Base-by-base conservation (phyloP, 2,797 vertebrate genomes). In the Hylomyscus alleni region DNA sequence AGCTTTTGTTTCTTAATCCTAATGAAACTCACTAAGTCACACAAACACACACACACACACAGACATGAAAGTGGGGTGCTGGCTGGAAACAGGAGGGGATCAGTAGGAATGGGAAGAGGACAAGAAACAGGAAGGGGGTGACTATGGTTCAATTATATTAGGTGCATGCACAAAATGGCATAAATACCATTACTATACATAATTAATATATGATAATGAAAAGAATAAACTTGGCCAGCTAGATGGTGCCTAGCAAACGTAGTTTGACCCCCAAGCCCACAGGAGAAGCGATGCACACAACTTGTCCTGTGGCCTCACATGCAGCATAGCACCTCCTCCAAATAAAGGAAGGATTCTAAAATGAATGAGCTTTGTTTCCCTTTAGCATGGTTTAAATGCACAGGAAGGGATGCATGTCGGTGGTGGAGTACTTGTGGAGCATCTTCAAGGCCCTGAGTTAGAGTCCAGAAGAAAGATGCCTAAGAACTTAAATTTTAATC, bases 401-500 rank as follows among this genome's bases (percentile, higher is more conserved):
- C 47, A 90, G 8, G 75, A 19, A 31, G 8, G 34, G 26, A 37
- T 76, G n/a, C 6, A 60, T 37, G 2, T 19, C 54, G 50, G 9
- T n/a, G 13, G 15, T 14, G 62, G 26, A 31, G 8, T 6, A 20
- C 31, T 62, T 76, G 37, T 24, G 50, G 56, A 24, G 40, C 7
- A 31, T 31, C 24, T 24, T 47, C 31, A 54, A 83, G 54, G 47
- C n/a, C 54, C 9, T 34, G 22, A 24, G 37, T 7, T 67, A 6
- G 31, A 69, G 26, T 15, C 29, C 20, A 50, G 50, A 15, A 62
- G 4, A 29, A 56, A 88, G 93, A 67, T 65, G 44, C 1, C 44
- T 80, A 92, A 54, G 20, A 91, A 78, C 40, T 62, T 94, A 31
- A 86, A 93, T 77, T 95, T 95, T 94, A 89, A 83, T 88, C 81